Percentiles rank a stretch among this genome's conserved stretches.
phyloP scores from a whole-genome alignment of 2,888 invertebrate genomes.

The Lasius fuliginosus region DNA sequence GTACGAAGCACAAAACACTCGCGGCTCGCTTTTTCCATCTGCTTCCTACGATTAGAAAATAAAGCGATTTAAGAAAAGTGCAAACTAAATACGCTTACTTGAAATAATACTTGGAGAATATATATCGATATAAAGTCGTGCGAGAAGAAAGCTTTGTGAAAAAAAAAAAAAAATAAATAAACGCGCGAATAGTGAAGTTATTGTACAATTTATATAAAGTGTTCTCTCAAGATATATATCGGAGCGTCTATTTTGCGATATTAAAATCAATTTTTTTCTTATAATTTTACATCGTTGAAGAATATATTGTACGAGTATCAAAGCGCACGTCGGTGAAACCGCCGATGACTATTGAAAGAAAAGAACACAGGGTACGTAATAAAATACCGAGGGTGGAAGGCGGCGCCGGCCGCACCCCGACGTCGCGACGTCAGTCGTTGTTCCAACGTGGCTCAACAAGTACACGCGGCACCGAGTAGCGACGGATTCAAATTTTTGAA shows the following conservation, averaged over 20 bases:
- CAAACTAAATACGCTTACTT: background rate
- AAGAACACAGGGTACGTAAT: constrained; percentile 67
- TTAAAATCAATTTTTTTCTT: background rate
- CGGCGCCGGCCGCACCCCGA: constrained; percentile 83
- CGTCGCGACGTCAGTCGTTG: constrained; percentile 82
- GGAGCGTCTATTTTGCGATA: background rate
- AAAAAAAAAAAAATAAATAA: background rate
- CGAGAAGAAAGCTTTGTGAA: background rate
- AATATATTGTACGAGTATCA: background rate
- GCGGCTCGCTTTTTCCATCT: background rate
- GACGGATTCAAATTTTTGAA: constrained; percentile 63
- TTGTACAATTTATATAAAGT: background rate
- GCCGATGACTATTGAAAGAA: constrained; percentile 18
- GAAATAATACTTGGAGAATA: background rate
- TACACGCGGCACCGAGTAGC: constrained; percentile 73
- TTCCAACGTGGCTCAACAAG: constrained; percentile 84
- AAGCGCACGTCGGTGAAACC: background rate
- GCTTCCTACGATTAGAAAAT: background rate
- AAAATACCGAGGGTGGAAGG: constrained; percentile 73
- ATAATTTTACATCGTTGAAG: background rate
- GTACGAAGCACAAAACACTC: constrained; percentile 24
- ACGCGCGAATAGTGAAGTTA: background rate
- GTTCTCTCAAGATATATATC: background rate
- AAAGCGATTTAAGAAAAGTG: background rate
- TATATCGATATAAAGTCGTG: background rate